A percentile compares a stretch with the other conserved stretches of the same genome.
phyloP scores from a whole-genome alignment of 2,888 invertebrate species.

The Chrysomela aeneicollis region DNA sequence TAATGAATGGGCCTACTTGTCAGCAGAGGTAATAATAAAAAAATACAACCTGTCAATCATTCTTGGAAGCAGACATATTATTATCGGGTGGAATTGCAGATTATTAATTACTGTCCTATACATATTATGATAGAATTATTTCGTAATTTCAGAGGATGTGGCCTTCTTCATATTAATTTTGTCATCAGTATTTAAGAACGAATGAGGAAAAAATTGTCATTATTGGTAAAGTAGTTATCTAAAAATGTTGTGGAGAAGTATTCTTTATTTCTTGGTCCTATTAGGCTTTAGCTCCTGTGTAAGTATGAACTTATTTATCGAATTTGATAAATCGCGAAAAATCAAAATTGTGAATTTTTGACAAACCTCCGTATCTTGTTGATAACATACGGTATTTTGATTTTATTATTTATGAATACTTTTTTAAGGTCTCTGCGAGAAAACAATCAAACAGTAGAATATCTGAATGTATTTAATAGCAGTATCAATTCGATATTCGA shows the following conservation, averaged over 20 bases:
- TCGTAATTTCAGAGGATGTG: slow-evolving; percentile 5
- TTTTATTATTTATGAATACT: too few relatives aligned
- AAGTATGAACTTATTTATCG: slow-evolving; percentile 10
- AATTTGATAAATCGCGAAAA: too few relatives aligned
- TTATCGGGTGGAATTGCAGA: slow-evolving; percentile 2
- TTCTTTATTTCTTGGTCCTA: slow-evolving; percentile 12
- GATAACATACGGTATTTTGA: too few relatives aligned
- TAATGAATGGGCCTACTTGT: slow-evolving; percentile 16
- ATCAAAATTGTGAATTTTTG: too few relatives aligned
- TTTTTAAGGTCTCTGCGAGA: too few relatives aligned
- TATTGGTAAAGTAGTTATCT: slow-evolving; percentile 1
- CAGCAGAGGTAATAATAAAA: slow-evolving; percentile 21
- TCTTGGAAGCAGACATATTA: neutral
- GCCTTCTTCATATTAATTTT: slow-evolving; percentile 11
- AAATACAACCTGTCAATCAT: slow-evolving; percentile 25
- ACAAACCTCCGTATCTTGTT: neutral
- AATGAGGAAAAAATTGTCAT: neutral
- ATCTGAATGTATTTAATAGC: too few relatives aligned
- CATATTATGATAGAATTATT: slow-evolving; percentile 4
- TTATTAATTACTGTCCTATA: slow-evolving; percentile 10
- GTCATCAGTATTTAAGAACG: slow-evolving; percentile 18
- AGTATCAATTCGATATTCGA: too few relatives aligned
- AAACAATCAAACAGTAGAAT: too few relatives aligned
- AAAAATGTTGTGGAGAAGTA: slow-evolving; percentile 23
- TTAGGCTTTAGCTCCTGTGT: slow-evolving; percentile 7